Evolutionary conservation across 2,797 vertebrate species (phyloP).

Genomic region (Siniperca undulata): DNA sequence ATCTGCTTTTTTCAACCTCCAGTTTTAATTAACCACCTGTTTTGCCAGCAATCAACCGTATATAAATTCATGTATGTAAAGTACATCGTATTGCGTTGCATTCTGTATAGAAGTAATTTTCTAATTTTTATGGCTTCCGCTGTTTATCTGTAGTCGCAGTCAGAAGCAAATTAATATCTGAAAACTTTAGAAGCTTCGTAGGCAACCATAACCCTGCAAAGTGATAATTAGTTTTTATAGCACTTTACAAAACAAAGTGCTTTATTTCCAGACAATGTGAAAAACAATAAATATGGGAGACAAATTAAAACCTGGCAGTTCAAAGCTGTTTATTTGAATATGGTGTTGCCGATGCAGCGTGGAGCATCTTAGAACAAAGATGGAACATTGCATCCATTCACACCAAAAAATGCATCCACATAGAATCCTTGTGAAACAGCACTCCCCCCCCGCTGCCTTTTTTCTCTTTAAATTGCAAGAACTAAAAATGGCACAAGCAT

Average conservation of each 20-base stretch:
- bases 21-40: background rate
- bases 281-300: background rate
- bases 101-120: background rate
- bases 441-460: slow-evolving; percentile 22
- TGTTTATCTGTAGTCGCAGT: background rate
- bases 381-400: slow-evolving; percentile 57
- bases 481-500: slow-evolving; percentile 75
- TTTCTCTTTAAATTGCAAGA: slow-evolving; percentile 53
- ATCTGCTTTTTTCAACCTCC: background rate
- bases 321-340: background rate
- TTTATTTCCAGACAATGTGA: background rate
- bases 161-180: background rate
- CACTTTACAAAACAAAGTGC: background rate
- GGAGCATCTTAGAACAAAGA: slow-evolving; percentile 27
- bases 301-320: background rate
- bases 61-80: background rate
- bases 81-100: background rate
- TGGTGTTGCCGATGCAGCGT: background rate
- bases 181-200: background rate
- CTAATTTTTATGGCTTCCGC: background rate
- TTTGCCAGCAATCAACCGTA: background rate
- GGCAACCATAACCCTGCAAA: background rate
- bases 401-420: slow-evolving; percentile 34
- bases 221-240: background rate
- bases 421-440: slow-evolving; percentile 51